Base-by-base conservation (phyloP, 2,113 vertebrate genomes). In the Macquaria ambigua region DNA sequence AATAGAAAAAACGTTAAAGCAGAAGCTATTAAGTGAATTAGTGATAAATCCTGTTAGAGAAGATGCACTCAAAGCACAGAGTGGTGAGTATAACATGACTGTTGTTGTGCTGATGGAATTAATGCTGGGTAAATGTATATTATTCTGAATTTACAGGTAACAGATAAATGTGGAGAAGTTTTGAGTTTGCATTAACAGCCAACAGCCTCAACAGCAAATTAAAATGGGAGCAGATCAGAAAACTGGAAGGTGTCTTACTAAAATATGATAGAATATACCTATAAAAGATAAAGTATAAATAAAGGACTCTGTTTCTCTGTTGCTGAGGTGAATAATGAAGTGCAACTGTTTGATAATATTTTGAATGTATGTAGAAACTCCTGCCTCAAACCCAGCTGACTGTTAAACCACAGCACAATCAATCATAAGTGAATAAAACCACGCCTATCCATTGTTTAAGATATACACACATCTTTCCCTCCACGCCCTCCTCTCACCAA, bases 371-470 rank as follows among this genome's bases (percentile, higher is more conserved):
- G 7, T 12, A 37, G 3, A 39, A 28, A 59, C 21, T 11, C 14
- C 28, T 15, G 15, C 34, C 34, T 67, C 25, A 53, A 34, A 55
- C 20, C 9, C 6, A 23, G 5, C 64, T 50, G 23, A 16, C 52
- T 67, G 28, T 55, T 67, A n/a, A 63, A 58, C 7, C 20, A 21
- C 64, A 62, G 18, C 28, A 59, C 77, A 73, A 76, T 86, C 67
- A 76, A 64, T 86, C 77, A 79, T 46, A 74, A 15, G 16, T 61
- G 18, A 75, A 77, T 78, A 58, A 83, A 79, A 74, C 23, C 46
- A 34, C 5, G 50, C 41, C 37, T 61, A 67, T 81, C 37, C 37
- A 31, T 63, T 41, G 52, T 56, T 18, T 56, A 23, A 28, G 39
- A 74, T 74, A 79, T 1, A 75, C 46, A 68, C 59, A 67, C 74